A percentile compares a stretch with the other conserved stretches of the same genome.
phyloP scores from a whole-genome alignment of 2,113 vertebrate species.

The Channa maculata region DNA sequence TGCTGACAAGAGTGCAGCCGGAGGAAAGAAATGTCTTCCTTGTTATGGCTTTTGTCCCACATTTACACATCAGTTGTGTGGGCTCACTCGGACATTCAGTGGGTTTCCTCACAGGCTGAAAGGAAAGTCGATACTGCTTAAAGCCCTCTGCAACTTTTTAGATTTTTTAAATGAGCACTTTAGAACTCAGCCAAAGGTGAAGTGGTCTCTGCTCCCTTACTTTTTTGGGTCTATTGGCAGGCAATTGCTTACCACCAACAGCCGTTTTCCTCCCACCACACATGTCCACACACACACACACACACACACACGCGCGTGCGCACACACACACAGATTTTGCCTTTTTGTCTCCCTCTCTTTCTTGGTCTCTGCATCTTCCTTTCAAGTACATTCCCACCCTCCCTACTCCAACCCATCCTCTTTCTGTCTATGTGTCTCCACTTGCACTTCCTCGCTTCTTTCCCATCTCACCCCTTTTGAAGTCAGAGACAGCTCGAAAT shows the following conservation, averaged over 20 bases:
- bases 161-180: slow-evolving; percentile 69
- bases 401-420: slow-evolving; percentile 37
- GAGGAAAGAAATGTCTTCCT: slow-evolving; percentile 47
- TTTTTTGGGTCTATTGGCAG: slow-evolving; percentile 59
- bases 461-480: slow-evolving; percentile 74
- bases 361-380: slow-evolving; percentile 61
- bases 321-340: slow-evolving; percentile 28
- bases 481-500: slow-evolving; percentile 76
- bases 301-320: background rate
- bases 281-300: slow-evolving; percentile 5
- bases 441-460: slow-evolving; percentile 68
- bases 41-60: slow-evolving; percentile 65
- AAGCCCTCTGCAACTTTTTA: slow-evolving; percentile 63
- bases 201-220: slow-evolving; percentile 43
- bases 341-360: slow-evolving; percentile 59
- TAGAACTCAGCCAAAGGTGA: slow-evolving; percentile 66
- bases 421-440: slow-evolving; percentile 59
- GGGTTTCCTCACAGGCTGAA: slow-evolving; percentile 62
- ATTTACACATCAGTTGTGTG: slow-evolving; percentile 52
- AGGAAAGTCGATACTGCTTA: slow-evolving; percentile 69
- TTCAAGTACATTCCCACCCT: slow-evolving; percentile 67
- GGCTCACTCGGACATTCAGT: slow-evolving; percentile 46
- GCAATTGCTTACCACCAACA: slow-evolving; percentile 61
- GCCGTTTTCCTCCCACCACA: slow-evolving; percentile 39
- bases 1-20: slow-evolving; percentile 67